A percentile compares a stretch with the other conserved stretches of the same genome.
phyloP scores from a whole-genome alignment of 2,113 vertebrate species.

The Hemiscyllium ocellatum region DNA sequence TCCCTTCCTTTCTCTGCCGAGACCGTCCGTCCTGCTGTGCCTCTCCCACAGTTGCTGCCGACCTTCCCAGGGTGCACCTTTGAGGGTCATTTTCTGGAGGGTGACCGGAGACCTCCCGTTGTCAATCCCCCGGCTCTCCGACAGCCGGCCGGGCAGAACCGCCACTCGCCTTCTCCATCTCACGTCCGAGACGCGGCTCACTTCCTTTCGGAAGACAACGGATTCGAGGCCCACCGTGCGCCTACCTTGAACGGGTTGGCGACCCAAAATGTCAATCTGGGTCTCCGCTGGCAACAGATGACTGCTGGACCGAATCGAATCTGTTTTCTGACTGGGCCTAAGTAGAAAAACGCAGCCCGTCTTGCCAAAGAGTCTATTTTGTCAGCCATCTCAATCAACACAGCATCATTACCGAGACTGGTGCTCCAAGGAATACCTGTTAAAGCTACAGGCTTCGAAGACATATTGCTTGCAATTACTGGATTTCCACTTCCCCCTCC shows the following conservation, averaged over 20 bases:
- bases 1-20: too few species aligned
- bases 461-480: neutral
- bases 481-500: neutral
- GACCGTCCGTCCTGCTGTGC: too few species aligned
- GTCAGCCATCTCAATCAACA: neutral
- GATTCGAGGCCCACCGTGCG: neutral
- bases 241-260: neutral
- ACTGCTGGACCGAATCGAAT: constrained; percentile 21
- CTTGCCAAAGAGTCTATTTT: neutral
- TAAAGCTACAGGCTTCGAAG: neutral
- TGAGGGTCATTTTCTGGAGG: neutral
- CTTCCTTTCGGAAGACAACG: neutral
- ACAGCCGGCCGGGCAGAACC: neutral
- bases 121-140: neutral
- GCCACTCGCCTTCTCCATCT: neutral
- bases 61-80: too few species aligned
- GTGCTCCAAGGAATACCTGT: neutral
- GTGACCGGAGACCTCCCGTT: neutral
- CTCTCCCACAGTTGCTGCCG: too few species aligned
- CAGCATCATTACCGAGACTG: neutral
- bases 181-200: neutral
- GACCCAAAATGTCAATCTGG: neutral
- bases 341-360: neutral
- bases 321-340: neutral
- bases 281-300: neutral